Evolutionary conservation across 1,140 invertebrate species (phyloP).

Genomic region (Onthophagus taurus): DNA sequence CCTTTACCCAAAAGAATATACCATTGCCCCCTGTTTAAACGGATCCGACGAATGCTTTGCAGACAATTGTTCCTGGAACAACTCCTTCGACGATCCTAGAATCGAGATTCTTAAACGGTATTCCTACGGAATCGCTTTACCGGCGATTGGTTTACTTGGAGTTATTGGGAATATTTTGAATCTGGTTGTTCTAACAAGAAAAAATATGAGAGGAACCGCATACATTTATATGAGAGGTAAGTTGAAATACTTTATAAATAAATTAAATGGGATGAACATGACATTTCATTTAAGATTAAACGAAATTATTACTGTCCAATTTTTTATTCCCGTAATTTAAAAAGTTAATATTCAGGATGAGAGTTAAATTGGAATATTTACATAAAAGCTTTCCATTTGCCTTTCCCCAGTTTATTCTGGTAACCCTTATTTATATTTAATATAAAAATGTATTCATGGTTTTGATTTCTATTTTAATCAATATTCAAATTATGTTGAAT

Average conservation of each 20-base stretch:
- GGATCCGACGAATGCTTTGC: constrained; percentile 27
- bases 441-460: too few relatives aligned
- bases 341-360: too few relatives aligned
- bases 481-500: too few relatives aligned
- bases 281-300: too few relatives aligned
- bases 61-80: constrained; percentile 30
- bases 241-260: constrained; percentile 21
- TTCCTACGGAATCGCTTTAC: constrained; percentile 59
- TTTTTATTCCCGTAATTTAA: too few relatives aligned
- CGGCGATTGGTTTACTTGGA: constrained; percentile 58
- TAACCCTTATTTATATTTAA: too few relatives aligned
- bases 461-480: too few relatives aligned
- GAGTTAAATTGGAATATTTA: too few relatives aligned
- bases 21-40: constrained; percentile 29
- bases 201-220: constrained; percentile 65
- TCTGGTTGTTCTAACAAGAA: constrained; percentile 59
- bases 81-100: constrained; percentile 45
- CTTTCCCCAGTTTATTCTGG: too few relatives aligned
- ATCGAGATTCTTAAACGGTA: constrained; percentile 51
- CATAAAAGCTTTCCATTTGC: too few relatives aligned
- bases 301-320: too few relatives aligned
- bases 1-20: constrained; percentile 32
- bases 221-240: constrained; percentile 71
- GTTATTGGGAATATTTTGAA: constrained; percentile 67
- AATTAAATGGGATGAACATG: too few relatives aligned